Evolutionary conservation across 2,113 vertebrate genomes (phyloP).

Genomic region (western clawed frog (Xenopus tropicalis)): UCB_Xtro_10.0 CM004445.2:22550001-22550500

Average conservation of each 20-base stretch:
- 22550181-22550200: conserved; percentile 9
- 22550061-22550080: conserved; percentile 23
- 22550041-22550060: conserved; percentile 16
- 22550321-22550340: neutral
- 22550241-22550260: conserved; percentile 1
- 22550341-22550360: neutral
- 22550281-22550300: neutral
- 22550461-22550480: too few species aligned
- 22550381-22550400: too few species aligned
- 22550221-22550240: neutral
- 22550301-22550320: neutral
- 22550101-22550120: conserved; percentile 1
- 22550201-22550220: conserved; percentile 15
- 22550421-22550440: too few species aligned
- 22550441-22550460: too few species aligned
- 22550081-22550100: conserved; percentile 6
- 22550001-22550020: neutral
- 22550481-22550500: too few species aligned
- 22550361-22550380: neutral
- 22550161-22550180: neutral
- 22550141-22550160: neutral
- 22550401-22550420: too few species aligned
- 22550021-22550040: conserved; percentile 17
- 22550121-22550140: conserved; percentile 1
- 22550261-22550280: neutral